These are phyloP conservation scores for Cyphomyrus plagiostoma DNA, from an alignment of 2,113 vertebrate species.

Conservation along the genomic window DNA sequence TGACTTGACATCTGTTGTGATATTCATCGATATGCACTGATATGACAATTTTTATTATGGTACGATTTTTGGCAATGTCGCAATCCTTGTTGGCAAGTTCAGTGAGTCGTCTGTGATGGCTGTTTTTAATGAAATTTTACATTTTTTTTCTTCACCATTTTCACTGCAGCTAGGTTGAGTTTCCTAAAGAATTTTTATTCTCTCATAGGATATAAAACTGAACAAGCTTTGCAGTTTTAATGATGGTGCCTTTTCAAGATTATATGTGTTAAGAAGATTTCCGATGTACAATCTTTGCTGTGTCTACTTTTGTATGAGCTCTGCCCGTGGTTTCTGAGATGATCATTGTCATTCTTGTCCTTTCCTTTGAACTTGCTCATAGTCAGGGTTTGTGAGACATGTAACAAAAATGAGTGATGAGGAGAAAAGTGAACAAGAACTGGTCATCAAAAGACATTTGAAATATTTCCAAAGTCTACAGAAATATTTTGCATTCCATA, in stretches of 20 bases:
- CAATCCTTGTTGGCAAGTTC: background rate
- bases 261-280: background rate
- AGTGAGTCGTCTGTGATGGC: background rate
- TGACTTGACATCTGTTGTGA: background rate
- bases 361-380: background rate
- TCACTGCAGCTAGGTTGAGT: background rate
- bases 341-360: background rate
- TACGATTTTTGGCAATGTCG: background rate
- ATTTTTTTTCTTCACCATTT: background rate
- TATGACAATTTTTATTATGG: background rate
- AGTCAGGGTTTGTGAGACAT: background rate
- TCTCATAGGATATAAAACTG: background rate
- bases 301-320: background rate
- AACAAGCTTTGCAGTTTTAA: background rate
- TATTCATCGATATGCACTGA: background rate
- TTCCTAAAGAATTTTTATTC: background rate
- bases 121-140: background rate
- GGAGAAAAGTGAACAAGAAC: background rate
- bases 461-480: background rate
- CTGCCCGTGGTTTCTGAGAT: background rate
- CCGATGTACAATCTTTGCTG: no score
- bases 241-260: background rate
- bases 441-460: background rate
- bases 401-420: background rate
- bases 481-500: background rate